phyloP scores from a whole-genome alignment of 2,113 vertebrate species.

The Phoxinus phoxinus region DNA sequence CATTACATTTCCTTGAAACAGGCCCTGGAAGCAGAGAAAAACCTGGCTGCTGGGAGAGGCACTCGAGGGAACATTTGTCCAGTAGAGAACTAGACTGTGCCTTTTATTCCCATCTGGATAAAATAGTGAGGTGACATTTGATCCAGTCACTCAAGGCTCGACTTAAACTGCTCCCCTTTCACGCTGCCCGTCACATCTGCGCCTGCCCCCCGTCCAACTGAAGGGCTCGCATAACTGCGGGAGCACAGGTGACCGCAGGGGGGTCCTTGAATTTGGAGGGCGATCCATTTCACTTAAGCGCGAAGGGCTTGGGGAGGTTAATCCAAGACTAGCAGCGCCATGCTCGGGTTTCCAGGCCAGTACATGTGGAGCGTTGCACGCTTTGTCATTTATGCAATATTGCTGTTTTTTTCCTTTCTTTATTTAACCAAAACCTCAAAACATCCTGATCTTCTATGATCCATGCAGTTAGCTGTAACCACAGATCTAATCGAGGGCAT shows the following conservation, averaged over 20 bases:
- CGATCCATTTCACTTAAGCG: constrained; percentile 67
- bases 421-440: constrained; percentile 23
- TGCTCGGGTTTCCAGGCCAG: constrained; percentile 60
- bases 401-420: background rate
- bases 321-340: constrained; percentile 61
- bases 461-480: constrained; percentile 46
- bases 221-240: constrained; percentile 23
- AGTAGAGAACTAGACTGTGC: constrained; percentile 39
- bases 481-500: constrained; percentile 56
- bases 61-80: constrained; percentile 52
- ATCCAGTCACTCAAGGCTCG: constrained; percentile 51
- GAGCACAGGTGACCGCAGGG: constrained; percentile 41
- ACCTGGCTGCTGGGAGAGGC: constrained; percentile 55
- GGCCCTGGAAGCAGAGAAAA: constrained; percentile 46
- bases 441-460: constrained; percentile 23
- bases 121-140: constrained; percentile 56
- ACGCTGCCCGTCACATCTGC: constrained; percentile 44
- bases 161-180: constrained; percentile 42
- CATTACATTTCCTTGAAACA: constrained; percentile 57
- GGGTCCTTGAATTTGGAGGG: constrained; percentile 44
- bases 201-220: background rate
- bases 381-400: constrained; percentile 13
- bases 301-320: constrained; percentile 59
- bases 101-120: constrained; percentile 53
- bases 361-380: constrained; percentile 43